Conservation (phyloP, 37 sponge, comb jelly and placozoan genomes). For the Aplysina aerophoba region DNA sequence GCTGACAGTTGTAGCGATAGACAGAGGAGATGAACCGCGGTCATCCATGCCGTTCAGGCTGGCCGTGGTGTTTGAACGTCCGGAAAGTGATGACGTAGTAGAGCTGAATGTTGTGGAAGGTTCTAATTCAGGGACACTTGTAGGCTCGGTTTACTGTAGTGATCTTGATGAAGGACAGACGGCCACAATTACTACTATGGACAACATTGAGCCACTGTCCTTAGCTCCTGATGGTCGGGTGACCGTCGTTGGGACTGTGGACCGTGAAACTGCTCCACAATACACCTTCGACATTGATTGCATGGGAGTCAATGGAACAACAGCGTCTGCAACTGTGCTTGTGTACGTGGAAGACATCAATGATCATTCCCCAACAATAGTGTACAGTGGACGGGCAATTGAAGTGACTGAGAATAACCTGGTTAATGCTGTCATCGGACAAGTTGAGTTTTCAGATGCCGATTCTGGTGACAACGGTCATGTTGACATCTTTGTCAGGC, state of each 20-base stretch:
- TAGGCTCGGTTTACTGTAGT: background rate
- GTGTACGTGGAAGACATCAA: background rate
- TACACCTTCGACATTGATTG: slow-evolving; percentile 1
- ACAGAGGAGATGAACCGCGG: background rate
- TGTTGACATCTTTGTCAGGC: background rate
- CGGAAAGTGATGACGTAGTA: background rate
- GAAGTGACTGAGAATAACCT: background rate
- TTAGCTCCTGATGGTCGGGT: background rate
- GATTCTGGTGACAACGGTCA: slow-evolving; percentile 4
- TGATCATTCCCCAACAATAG: background rate
- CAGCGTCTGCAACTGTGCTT: background rate
- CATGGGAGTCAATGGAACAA: background rate
- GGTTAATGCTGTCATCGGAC: background rate
- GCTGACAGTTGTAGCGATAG: background rate
- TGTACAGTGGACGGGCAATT: background rate
- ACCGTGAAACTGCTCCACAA: background rate
- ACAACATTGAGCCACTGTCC: no score
- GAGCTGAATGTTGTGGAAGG: background rate
- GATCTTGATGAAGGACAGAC: background rate
- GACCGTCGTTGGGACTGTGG: background rate
- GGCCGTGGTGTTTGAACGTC: background rate
- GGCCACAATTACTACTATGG: background rate
- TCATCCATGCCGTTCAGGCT: background rate
- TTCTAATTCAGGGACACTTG: background rate
- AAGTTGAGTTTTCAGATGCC: background rate